phyloP scores from a whole-genome alignment of 2,797 vertebrate genomes.

The Telmatherina bonti region DNA sequence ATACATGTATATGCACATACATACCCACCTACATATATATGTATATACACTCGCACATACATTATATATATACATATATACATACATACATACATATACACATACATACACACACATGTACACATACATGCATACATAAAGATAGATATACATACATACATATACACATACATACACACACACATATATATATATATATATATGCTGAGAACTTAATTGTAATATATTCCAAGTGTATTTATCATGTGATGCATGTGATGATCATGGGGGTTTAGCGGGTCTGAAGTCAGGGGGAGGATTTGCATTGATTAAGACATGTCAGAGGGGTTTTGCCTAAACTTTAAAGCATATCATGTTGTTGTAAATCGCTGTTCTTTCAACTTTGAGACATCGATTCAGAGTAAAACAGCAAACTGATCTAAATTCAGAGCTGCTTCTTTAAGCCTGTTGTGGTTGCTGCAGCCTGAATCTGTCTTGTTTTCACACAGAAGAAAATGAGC shows the following conservation, averaged over 20 bases:
- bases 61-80: too few relatives aligned
- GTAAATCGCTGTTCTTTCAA: too few relatives aligned
- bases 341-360: background rate
- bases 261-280: background rate
- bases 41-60: too few relatives aligned
- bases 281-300: constrained; percentile 2
- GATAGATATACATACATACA: too few relatives aligned
- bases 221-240: background rate
- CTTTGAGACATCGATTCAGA: background rate
- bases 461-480: constrained; percentile 27
- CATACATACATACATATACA: too few relatives aligned
- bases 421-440: background rate
- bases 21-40: too few relatives aligned
- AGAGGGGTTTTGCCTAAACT: background rate
- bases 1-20: too few relatives aligned
- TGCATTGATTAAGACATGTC: background rate
- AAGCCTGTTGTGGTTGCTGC: constrained; percentile 7
- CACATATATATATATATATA: too few relatives aligned
- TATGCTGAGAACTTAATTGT: background rate
- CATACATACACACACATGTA: too few relatives aligned
- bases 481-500: constrained; percentile 21
- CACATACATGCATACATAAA: too few relatives aligned
- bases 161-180: too few relatives aligned
- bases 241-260: background rate
- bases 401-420: constrained; percentile 1